These are phyloP conservation scores for Sinopyrophorus schimmeli DNA, from an alignment of 2,888 invertebrate genomes.

Conservation along the genomic window DNA sequence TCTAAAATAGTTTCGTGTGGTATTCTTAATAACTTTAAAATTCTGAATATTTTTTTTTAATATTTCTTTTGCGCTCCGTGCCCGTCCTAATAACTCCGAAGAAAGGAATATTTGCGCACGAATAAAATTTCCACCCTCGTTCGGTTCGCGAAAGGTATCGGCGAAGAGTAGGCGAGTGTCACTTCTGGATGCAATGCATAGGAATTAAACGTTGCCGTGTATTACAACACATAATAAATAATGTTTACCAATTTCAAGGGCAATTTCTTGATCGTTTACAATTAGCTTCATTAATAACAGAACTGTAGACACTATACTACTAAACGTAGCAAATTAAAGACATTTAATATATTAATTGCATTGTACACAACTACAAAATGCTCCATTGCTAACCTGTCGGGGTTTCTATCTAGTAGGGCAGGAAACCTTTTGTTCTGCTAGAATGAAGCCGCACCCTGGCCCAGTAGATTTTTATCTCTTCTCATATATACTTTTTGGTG, in stretches of 20 bases:
- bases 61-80: too few relatives aligned
- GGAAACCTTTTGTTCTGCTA: constrained; percentile 51
- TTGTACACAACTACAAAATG: constrained; percentile 40
- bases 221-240: too few relatives aligned
- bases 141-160: too few relatives aligned
- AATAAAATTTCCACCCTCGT: too few relatives aligned
- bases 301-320: constrained; percentile 10
- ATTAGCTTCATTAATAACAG: constrained; percentile 20
- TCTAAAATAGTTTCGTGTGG: too few relatives aligned
- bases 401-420: constrained; percentile 30
- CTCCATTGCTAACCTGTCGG: constrained; percentile 27
- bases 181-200: too few relatives aligned
- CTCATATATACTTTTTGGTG: constrained; percentile 55
- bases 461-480: constrained; percentile 56
- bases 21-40: too few relatives aligned
- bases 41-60: too few relatives aligned
- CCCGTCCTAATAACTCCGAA: too few relatives aligned
- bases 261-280: constrained; percentile 13
- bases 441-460: constrained; percentile 53
- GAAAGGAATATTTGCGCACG: too few relatives aligned
- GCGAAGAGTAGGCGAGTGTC: too few relatives aligned
- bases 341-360: constrained; percentile 27
- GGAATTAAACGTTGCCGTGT: too few relatives aligned
- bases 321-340: constrained; percentile 10
- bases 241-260: neutral